A percentile compares a stretch with the other conserved stretches of the same genome.
These are phyloP conservation scores for Gonioctena quinquepunctata DNA, from an alignment of 1,140 invertebrate species.

Conservation along the genomic window DNA sequence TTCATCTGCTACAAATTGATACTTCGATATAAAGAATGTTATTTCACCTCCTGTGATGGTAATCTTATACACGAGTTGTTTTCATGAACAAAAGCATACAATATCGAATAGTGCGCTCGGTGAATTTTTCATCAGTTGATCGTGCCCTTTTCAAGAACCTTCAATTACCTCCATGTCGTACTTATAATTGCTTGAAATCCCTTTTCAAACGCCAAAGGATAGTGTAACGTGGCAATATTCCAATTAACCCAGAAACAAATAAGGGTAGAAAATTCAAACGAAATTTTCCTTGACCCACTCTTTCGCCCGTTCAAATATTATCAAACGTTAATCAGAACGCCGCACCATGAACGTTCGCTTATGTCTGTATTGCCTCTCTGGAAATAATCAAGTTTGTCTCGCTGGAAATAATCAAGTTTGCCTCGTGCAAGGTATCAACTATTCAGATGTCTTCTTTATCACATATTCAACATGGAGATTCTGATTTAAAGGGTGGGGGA, in stretches of 20 bases:
- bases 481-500: neutral
- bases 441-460: neutral
- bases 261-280: neutral
- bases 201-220: too few relatives aligned
- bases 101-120: too few relatives aligned
- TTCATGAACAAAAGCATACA: too few relatives aligned
- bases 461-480: neutral
- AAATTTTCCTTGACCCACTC: neutral
- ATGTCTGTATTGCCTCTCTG: neutral
- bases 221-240: neutral
- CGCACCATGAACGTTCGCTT: neutral
- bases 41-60: too few relatives aligned
- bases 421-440: neutral
- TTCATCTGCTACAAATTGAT: too few relatives aligned
- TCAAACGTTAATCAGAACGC: neutral
- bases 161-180: too few relatives aligned
- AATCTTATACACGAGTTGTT: too few relatives aligned
- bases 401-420: neutral
- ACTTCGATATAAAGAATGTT: too few relatives aligned
- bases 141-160: too few relatives aligned
- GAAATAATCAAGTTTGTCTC: neutral
- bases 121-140: too few relatives aligned
- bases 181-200: too few relatives aligned
- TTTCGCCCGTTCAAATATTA: neutral
- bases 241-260: neutral